Conservation (phyloP, 1,140 invertebrate species). For the Maconellicoccus hirsutus region DNA sequence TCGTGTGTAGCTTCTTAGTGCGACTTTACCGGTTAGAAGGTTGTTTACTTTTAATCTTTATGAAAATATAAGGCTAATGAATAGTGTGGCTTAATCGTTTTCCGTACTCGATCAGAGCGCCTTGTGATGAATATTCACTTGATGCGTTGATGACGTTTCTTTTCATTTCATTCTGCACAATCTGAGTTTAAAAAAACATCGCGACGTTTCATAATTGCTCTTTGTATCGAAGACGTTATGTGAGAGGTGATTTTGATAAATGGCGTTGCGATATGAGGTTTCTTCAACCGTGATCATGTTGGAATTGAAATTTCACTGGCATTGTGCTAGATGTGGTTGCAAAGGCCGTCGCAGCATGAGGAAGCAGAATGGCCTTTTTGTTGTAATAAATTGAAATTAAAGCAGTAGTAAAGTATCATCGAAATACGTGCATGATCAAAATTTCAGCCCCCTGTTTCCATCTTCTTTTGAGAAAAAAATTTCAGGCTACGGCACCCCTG, state of each 20-base stretch:
- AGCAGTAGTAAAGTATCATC: too few relatives aligned
- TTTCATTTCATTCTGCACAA: not conserved
- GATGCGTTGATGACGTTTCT: not conserved
- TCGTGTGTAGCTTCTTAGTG: not conserved
- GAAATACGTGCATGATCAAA: too few relatives aligned
- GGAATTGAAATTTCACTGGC: too few relatives aligned
- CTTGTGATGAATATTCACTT: not conserved
- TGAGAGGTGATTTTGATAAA: too few relatives aligned
- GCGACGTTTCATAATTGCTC: slow-evolving; percentile 1
- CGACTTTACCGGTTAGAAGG: not conserved
- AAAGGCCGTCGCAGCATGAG: too few relatives aligned
- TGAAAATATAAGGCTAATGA: not conserved
- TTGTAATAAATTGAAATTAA: too few relatives aligned
- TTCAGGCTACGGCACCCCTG: too few relatives aligned
- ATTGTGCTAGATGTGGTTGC: too few relatives aligned
- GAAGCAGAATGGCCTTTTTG: too few relatives aligned
- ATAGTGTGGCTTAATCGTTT: not conserved
- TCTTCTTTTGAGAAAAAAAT: too few relatives aligned
- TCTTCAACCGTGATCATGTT: not conserved
- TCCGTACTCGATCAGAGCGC: not conserved
- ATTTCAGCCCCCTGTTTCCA: too few relatives aligned
- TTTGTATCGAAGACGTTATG: not conserved
- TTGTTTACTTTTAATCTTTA: slow-evolving; percentile 10
- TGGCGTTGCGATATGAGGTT: not conserved
- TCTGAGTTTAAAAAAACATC: not conserved